Base-by-base conservation (phyloP, 2,113 vertebrate species). In the Dunckerocampus dactyliophorus region DNA sequence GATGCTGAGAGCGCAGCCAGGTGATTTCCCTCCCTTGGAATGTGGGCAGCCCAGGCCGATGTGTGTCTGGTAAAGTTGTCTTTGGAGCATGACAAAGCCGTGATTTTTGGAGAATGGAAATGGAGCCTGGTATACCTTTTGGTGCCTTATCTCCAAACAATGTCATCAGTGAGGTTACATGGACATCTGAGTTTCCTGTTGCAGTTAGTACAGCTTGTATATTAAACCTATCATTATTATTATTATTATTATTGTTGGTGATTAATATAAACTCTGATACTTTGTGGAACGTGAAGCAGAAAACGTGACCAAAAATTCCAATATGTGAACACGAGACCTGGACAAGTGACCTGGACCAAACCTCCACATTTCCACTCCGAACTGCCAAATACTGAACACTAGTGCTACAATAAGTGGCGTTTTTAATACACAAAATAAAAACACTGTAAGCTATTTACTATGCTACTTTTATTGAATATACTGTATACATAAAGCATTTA, bases 1-100 rank as follows among this genome's bases (percentile, higher is more conserved):
- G 47, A 55, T 46, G 21, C 59, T 47, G 17, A 67, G 47, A 28
- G 45, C 10, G 20, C 54, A 64, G 73, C 59, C 59, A 66, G 69
- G 74, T 80, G 79, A 84, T 81, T 71, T 82, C 0, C 60, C 56
- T 59, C 62, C 1, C 22, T 28, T 63, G 78, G 81, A 86, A 86
- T 84, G 82, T 72, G 43, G 48, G 72, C 70, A 67, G 61, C 65
- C 59, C 42, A 45, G 62, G 67, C 51, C 62, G 67, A 79, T 77
- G 11, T 57, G 59, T 21, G 49, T 14, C 65, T 53, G 28, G 59
- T 53, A 39, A 65, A 60, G 45, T 59, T 52, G 51, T 69, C 69
- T 66, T 37, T 67, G 55, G 51, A 63, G 57, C 67, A 57, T 63
- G 57, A 61, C 51, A 70, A 64, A 74, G 69, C 69, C 62, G 47